Base-by-base conservation (phyloP, 2,113 vertebrate species). In the Gracilinanus agilis region DNA sequence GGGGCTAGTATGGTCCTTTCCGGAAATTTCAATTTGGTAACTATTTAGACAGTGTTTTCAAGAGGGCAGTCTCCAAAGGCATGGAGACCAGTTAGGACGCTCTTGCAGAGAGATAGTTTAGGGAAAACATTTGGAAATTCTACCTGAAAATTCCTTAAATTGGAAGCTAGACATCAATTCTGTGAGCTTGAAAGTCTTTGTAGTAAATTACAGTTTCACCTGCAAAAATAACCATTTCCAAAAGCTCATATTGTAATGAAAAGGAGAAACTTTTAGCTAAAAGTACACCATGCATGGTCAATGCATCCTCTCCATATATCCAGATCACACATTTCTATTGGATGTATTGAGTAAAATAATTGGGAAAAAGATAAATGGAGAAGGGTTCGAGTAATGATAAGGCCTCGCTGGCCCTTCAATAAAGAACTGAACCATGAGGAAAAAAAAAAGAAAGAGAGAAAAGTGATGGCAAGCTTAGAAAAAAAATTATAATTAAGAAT, bases 351-450 rank as follows among this genome's bases (percentile, higher is more conserved):
- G 44, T 67, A 92, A 92, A 94, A 95, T n/a, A 93, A 90, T 16
- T 88, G 89, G 95, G 89, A 95, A 94, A 24, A 92, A 94, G 44
- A n/a, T 53, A 90, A 96, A 88, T 44, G 10, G 2, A 44, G 0
- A n/a, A 92, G 93, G 55, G 53, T 90, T 49, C 2, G 58, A 83
- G 49, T 92, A 25, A 54, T 90, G 94, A 95, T 55, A 89, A 34
- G 91, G 24, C 90, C 61, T 94, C 58, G 29, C 58, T 67, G 29
- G 10, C 58, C 27, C 44, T 88, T 93, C 91, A 95, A 89, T 90
- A 13, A 92, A 90, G 40, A 44, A 11, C 10, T 67, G 58, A 34
- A 67, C 58, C 11, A 67, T 67, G 27, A 34, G 29, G 58, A 9
- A 0, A 13, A 34, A 58, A 58, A 34, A 56, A 8, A 23, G 27